These are phyloP conservation scores for Drosophila mauritiana DNA, from an alignment of 1,140 invertebrate species.

Conservation along the genomic window DNA sequence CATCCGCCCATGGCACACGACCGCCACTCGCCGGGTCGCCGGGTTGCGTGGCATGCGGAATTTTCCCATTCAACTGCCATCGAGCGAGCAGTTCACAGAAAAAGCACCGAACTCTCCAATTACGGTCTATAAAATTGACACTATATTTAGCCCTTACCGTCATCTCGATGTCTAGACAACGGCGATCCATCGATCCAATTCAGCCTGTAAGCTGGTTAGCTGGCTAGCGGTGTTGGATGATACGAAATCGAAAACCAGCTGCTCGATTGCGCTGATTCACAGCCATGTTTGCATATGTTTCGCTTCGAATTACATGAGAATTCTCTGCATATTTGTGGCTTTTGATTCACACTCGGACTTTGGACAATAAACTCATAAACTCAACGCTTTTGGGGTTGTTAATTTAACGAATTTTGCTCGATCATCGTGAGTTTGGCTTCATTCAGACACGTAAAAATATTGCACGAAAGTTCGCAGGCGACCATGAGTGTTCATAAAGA, in stretches of 20 bases:
- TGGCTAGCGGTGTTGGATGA: slow-evolving; percentile 27
- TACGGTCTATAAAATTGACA: slow-evolving; percentile 37
- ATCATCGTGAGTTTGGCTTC: slow-evolving; percentile 24
- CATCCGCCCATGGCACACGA: slow-evolving; percentile 38
- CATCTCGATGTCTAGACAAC: slow-evolving; percentile 33
- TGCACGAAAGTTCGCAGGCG: background rate
- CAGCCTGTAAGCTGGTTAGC: slow-evolving; percentile 27
- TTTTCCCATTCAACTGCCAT: slow-evolving; percentile 57
- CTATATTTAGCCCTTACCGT: slow-evolving; percentile 58
- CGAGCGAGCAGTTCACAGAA: slow-evolving; percentile 42
- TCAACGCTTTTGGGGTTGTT: slow-evolving; percentile 3
- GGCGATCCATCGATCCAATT: slow-evolving; percentile 20
- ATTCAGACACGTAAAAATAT: background rate
- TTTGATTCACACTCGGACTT: slow-evolving; percentile 32
- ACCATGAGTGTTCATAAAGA: background rate
- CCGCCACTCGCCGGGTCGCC: slow-evolving; percentile 26
- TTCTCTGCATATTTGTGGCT: slow-evolving; percentile 1
- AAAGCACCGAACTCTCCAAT: slow-evolving; percentile 51
- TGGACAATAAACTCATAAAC: background rate
- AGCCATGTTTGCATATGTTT: slow-evolving; percentile 18
- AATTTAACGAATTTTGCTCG: background rate
- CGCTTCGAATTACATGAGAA: slow-evolving; percentile 32
- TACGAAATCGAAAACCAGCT: slow-evolving; percentile 29
- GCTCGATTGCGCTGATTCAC: slow-evolving; percentile 20
- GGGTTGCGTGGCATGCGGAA: slow-evolving; percentile 35